Evolutionary conservation across 1,140 invertebrate genomes (phyloP).

Genomic region (Araneus ventricosus): DNA sequence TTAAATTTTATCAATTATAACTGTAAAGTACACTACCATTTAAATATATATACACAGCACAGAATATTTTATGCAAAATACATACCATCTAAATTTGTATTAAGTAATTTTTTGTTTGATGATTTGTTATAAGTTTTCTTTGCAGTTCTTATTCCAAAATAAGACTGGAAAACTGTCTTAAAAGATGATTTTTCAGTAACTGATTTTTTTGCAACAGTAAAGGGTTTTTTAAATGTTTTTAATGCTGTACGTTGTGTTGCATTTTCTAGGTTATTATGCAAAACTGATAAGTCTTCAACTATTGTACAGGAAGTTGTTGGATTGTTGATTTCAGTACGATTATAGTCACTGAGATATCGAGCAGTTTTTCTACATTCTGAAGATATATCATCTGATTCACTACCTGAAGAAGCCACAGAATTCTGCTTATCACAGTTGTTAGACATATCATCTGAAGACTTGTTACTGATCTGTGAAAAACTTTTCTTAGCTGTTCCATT

Average conservation of each 20-base stretch:
- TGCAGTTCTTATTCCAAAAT: not conserved
- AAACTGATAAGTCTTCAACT: not conserved
- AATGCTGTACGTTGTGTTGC: not conserved
- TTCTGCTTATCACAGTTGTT: not conserved
- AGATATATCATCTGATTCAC: not conserved
- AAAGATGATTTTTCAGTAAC: constrained; percentile 3
- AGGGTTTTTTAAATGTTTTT: constrained; percentile 59
- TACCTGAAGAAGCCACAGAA: not conserved
- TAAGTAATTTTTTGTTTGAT: not conserved
- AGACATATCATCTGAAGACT: not conserved
- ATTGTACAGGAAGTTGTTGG: too few species aligned
- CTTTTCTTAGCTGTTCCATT: not conserved
- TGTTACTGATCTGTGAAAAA: not conserved
- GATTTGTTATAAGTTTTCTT: constrained; percentile 38
- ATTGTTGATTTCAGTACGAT: not conserved
- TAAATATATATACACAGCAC: too few species aligned
- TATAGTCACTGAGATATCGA: not conserved
- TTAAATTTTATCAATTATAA: too few species aligned
- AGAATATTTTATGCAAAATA: not conserved
- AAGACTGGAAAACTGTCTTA: constrained; percentile 22
- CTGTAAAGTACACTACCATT: too few species aligned
- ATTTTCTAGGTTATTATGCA: not conserved
- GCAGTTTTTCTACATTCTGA: not conserved
- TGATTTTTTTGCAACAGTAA: constrained; percentile 58
- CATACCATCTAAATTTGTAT: not conserved